Evolutionary conservation across 2,888 invertebrate species (phyloP), one percentile per base, ranked within the genome.

Genomic region (Lepidocyrtoides sp.): DNA sequence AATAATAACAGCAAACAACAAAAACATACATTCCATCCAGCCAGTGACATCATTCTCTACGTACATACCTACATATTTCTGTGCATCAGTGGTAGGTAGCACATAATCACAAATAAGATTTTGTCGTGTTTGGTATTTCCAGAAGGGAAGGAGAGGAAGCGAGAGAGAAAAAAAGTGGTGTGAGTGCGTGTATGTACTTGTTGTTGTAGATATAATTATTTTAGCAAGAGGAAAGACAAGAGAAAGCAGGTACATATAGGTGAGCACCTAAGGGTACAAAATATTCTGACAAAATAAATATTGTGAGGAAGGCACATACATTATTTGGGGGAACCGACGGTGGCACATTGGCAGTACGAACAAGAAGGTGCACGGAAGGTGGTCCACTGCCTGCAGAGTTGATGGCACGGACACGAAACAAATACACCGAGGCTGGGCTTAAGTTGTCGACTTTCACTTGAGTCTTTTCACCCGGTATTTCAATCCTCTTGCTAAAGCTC

Each of bases 361-460:
- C 91, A 83, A 92, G 32, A 75, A 94, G 91, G 36, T 89, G 85
- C 63, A 86, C 86, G 20, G 93, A 91, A 57, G 93, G 92, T 63
- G 91, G 91, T 89, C 93, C 93, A 83, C 83, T 90, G 69, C 94
- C 94, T 63, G 94, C 93, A 26, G 93, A 91, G 91, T 94, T 94
- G 75, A 94, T 92, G 54, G 93, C 94, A 57, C 84, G 90, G 63
- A 94, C 93, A 51, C 92, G 93, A 85, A 94, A 93, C 69, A 89
- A 90, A 91, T 94, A 94, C 75, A 92, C 89, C 29, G 93, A 89
- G 23, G 93, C 92, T 63, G 94, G 94, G 69, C 90, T 91, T 82
- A 94, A 89, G 84, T 93, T 93, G 85, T 93, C 93, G 44, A 94
- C 93, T 90, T 86, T 91, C 44, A 91, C 92, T 83, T 87, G 88